Evolutionary conservation across 2,888 invertebrate genomes (phyloP), one percentile per base, ranked within the genome.

Genomic region (Falcaria lacertinaria): DNA sequence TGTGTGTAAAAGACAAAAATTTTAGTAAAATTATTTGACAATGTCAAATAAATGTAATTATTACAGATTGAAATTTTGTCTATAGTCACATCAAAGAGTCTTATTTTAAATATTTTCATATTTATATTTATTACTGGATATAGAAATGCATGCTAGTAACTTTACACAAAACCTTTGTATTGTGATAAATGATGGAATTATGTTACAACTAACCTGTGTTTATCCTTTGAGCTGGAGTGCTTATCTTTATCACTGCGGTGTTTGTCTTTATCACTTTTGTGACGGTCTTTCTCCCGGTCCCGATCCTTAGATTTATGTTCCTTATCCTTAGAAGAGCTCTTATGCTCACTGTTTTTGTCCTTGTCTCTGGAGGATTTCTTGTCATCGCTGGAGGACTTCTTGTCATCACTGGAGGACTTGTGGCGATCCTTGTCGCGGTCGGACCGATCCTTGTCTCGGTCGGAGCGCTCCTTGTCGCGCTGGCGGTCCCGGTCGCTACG

Each of bases 201-300:
- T 42, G 34, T 39, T 34, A 50, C 33, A 35, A 44, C 59, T 48
- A 45, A 91, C 79, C 89, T 91, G 59, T 92, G 91, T 63, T 90
- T 92, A 43, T 92, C 92, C 68, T 91, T 92, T 39, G 86, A 86
- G 60, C 81, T 84, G 46, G 85, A 83, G 57, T 90, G 86, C 58
- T 84, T 89, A 41, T 89, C 88, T 54, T 80, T 87, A 47, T 77
- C 78, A 59, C 74, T 74, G 32, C 67, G 69, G 39, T 90, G 85
- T 58, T 85, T 89, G 34, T 83, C 84, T 48, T 79, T 85, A 41
- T 87, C 87, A 62, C 80, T 87, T 46, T 61, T 81, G 42, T 81
- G 75, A 36, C 81, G 82, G 47, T 84, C 89, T 64, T 74, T 89
- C 44, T 84, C 84, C 42, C 66, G 65, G 17, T 80, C 78, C 39